These are phyloP conservation scores for Myotis vivesi DNA, from an alignment of 2,797 vertebrate species.

Conservation along the genomic window DNA sequence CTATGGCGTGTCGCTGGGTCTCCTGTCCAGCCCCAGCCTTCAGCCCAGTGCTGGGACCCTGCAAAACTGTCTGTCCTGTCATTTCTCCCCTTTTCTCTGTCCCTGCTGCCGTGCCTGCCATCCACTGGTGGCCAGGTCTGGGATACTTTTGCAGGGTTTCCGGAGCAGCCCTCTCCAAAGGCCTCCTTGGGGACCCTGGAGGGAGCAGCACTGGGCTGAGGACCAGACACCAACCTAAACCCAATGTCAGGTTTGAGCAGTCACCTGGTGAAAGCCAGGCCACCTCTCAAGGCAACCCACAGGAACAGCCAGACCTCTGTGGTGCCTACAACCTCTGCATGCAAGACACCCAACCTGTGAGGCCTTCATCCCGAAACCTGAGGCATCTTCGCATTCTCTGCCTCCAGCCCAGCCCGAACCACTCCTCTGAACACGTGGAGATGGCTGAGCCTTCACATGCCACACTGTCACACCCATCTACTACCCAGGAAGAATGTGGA, in stretches of 20 bases:
- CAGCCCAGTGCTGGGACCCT: neutral
- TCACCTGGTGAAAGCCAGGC: neutral
- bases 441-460: neutral
- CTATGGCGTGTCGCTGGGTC: accelerated
- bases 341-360: accelerated
- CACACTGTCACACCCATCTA: too few relatives aligned
- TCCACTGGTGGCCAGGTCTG: neutral
- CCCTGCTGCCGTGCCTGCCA: neutral
- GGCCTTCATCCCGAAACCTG: neutral
- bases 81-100: neutral
- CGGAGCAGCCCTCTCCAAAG: neutral
- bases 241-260: neutral
- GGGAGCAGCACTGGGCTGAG: neutral
- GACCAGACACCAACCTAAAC: neutral
- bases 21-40: accelerated
- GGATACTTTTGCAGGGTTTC: neutral
- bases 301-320: neutral
- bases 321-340: neutral
- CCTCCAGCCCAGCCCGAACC: neutral
- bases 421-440: accelerated
- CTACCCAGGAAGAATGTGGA: neutral
- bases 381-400: neutral
- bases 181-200: too few relatives aligned
- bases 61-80: neutral
- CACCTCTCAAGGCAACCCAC: neutral